Evolutionary conservation across 2,113 vertebrate genomes (phyloP).

Genomic region (Pipra filicauda): DNA sequence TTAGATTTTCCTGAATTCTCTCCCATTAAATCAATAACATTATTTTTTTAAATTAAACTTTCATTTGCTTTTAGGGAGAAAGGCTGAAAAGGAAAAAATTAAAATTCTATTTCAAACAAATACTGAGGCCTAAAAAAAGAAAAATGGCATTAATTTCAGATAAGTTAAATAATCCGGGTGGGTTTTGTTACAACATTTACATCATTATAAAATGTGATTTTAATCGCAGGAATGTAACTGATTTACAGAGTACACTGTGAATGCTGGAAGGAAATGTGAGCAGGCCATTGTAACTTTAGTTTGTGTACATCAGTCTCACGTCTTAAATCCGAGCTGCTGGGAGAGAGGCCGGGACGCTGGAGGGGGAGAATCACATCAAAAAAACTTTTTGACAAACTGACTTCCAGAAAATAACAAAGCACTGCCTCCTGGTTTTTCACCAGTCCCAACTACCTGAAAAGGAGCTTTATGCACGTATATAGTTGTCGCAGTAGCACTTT

Average conservation of each 20-base stretch:
- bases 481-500: background rate
- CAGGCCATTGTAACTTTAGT: background rate
- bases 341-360: background rate
- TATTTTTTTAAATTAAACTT: slow-evolving; percentile 18
- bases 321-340: background rate
- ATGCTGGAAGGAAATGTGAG: background rate
- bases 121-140: background rate
- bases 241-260: background rate
- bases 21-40: slow-evolving; percentile 19
- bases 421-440: background rate
- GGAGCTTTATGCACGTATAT: background rate
- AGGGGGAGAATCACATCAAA: background rate
- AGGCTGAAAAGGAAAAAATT: background rate
- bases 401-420: background rate
- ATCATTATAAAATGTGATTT: background rate
- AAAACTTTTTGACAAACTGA: background rate
- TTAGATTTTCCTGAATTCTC: slow-evolving; percentile 48
- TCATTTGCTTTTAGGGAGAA: background rate
- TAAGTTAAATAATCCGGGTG: background rate
- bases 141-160: background rate
- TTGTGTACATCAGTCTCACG: background rate
- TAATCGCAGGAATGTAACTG: background rate
- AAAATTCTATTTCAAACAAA: background rate
- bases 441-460: background rate
- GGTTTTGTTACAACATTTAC: background rate